Base-by-base conservation (phyloP, 2,113 vertebrate genomes). In the Oreotrochilus melanogaster region DNA sequence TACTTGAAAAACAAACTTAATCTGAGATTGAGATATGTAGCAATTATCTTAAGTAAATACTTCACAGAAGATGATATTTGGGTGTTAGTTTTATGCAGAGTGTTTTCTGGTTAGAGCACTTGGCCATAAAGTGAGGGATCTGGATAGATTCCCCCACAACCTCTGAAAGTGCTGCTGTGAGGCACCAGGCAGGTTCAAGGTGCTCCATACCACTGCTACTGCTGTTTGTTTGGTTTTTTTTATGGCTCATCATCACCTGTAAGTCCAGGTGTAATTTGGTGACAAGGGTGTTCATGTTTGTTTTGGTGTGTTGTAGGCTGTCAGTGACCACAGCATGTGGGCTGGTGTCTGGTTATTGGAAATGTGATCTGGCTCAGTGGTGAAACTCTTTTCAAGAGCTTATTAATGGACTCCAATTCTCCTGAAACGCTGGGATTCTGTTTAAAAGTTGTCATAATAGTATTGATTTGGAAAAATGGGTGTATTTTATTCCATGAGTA, bases 141-240 rank as follows among this genome's bases (percentile, higher is more conserved):
- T 39, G 60, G 8, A 48, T 28, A 24, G 5, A 5, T 4, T 66
- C 6, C 28, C 42, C 21, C 6, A 5, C 14, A 35, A 4, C 11
- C 31, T n/a, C 11, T 66, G 60, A 47, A 58, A 58, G 65, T 42
- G 47, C 23, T 14, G 21, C 37, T 42, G 30, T 83, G 60, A 42
- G 42, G 45, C 2, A 8, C 11, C 51, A 65, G 42, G 25, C 27
- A 47, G 33, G 25, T 64, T 57, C 2, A 6, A 66, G 18, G 18
- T 84, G 53, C 51, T 58, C 9, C 1, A 1, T 4, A 5, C 21
- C 4, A 1, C 54, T 37, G 14, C 28, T 79, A 0, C 23, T 39
- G n/a, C 47, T 48, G 47, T 10, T 48, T 48, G 11, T 1, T 45
- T 6, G n/a, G n/a, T n/a, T 8, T 35, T 43, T 33, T 15, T 17